These are phyloP conservation scores for Macaca nemestrina DNA, from an alignment of 2,113 vertebrate genomes.

Conservation along the genomic window DNA sequence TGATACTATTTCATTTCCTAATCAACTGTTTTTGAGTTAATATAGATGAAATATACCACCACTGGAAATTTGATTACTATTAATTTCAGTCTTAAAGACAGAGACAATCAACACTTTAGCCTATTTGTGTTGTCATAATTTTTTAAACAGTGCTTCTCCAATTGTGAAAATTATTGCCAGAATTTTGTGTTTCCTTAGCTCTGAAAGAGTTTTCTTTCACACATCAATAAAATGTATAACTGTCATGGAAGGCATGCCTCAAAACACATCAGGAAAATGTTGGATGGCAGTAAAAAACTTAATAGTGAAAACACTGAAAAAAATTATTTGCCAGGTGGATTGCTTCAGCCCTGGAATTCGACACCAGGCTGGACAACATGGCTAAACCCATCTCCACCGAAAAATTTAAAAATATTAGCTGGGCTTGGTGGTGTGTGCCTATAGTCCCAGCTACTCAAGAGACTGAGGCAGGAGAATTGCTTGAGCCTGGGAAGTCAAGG, in stretches of 20 bases:
- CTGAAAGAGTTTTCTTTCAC: conserved; percentile 48
- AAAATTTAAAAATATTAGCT: too few species aligned
- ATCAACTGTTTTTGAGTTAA: background rate
- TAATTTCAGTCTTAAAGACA: background rate
- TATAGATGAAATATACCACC: background rate
- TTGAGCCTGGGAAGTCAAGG: too few species aligned
- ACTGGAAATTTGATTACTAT: background rate
- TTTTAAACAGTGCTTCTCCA: conserved; percentile 7
- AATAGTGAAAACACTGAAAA: background rate
- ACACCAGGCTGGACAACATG: too few species aligned
- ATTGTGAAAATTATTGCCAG: background rate
- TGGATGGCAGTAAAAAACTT: background rate
- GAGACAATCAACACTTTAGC: conserved; percentile 1
- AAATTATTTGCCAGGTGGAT: background rate
- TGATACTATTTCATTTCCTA: background rate
- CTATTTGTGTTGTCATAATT: background rate
- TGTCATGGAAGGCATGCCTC: background rate
- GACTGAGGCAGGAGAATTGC: too few species aligned
- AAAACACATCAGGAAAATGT: conserved; percentile 4
- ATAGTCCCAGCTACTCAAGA: too few species aligned
- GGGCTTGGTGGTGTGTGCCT: too few species aligned
- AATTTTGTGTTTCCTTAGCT: conserved; percentile 34
- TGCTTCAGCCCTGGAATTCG: too few species aligned
- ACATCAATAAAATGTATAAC: background rate
- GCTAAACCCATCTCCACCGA: too few species aligned